These are phyloP conservation scores for Nyctalus aviator DNA, from an alignment of 2,797 vertebrate species.

Conservation along the genomic window DNA sequence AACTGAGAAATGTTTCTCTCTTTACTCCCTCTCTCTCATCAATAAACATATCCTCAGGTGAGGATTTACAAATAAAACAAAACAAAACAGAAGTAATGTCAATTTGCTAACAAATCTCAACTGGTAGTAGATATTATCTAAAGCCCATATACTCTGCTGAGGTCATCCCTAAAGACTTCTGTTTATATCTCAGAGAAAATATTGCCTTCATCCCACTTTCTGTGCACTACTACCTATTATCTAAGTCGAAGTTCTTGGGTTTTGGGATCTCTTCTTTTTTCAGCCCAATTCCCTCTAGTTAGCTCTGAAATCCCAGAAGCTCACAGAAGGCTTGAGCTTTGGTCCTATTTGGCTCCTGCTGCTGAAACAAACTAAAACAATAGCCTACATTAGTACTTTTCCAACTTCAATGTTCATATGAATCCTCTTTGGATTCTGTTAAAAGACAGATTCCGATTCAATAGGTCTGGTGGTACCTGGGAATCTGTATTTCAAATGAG, in stretches of 20 bases:
- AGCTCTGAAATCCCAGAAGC: slow-evolving; percentile 41
- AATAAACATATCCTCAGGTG: neutral
- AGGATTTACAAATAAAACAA: neutral
- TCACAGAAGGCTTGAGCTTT: slow-evolving; percentile 43
- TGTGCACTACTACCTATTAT: slow-evolving; percentile 2
- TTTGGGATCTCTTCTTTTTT: slow-evolving; percentile 21
- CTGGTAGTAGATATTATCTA: slow-evolving; percentile 26
- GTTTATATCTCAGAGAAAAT: slow-evolving; percentile 50
- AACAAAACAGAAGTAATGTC: slow-evolving; percentile 53
- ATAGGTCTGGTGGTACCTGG: neutral
- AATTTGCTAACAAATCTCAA: slow-evolving; percentile 53
- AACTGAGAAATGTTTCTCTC: neutral
- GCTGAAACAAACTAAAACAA: neutral
- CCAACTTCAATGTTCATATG: neutral
- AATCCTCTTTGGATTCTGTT: slow-evolving; percentile 25
- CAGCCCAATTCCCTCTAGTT: slow-evolving; percentile 14
- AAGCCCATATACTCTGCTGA: slow-evolving; percentile 2
- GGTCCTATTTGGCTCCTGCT: neutral
- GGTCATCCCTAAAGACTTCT: slow-evolving; percentile 1
- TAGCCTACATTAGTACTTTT: neutral
- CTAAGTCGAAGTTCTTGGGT: neutral
- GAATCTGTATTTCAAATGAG: slow-evolving; percentile 33
- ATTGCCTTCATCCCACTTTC: slow-evolving; percentile 1
- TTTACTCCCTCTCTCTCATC: neutral
- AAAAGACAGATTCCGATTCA: slow-evolving; percentile 52